Base-by-base conservation (phyloP, 2,888 invertebrate species). In the Omphaloscelis lunosa region DNA sequence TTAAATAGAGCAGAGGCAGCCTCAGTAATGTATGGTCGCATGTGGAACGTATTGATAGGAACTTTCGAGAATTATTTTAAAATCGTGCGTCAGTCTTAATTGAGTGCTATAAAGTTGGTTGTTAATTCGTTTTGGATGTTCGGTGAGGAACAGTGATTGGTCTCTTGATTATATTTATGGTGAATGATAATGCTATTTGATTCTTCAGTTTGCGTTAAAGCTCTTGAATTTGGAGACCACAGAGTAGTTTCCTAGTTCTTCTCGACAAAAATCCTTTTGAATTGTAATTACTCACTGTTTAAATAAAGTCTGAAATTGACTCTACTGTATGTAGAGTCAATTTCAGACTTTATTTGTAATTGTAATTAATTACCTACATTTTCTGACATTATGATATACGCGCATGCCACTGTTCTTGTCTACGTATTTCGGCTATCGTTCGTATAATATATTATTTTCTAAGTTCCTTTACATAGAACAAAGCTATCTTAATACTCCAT, bases 31-130 rank as follows among this genome's bases (percentile, higher is more conserved):
- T 79, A 82, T 85, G 70, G 74, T 66, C 82, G 83, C 75, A 79
- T 70, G 82, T 72, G 74, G 23, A 72, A 85, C 63, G 67, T 84
- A 79, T 84, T 84, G 84, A 84, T 85, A 85, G 75, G 82, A 85
- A 79, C 59, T 56, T 79, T 75, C 53, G 66, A 74, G 85, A 85
- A 65, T 82, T 84, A 84, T 84, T 84, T 63, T 78, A 85, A 78
- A 82, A 75, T 84, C 84, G 85, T 84, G 85, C 75, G 75, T 85
- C 39, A 12, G 34, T 79, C 74, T 75, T 82, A 85, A 84, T 84
- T 84, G 85, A 84, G 62, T 67, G 58, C 72, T 63, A 84, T 81
- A 84, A 78, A 81, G 65, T 71, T 27, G 29, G 72, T 56, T 67
- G 62, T 71, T 80, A 75, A 77, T 73, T 81, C 51, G 61, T 71